These are phyloP conservation scores for Murina feae DNA, from an alignment of 2,113 vertebrate species.

Conservation along the genomic window DNA sequence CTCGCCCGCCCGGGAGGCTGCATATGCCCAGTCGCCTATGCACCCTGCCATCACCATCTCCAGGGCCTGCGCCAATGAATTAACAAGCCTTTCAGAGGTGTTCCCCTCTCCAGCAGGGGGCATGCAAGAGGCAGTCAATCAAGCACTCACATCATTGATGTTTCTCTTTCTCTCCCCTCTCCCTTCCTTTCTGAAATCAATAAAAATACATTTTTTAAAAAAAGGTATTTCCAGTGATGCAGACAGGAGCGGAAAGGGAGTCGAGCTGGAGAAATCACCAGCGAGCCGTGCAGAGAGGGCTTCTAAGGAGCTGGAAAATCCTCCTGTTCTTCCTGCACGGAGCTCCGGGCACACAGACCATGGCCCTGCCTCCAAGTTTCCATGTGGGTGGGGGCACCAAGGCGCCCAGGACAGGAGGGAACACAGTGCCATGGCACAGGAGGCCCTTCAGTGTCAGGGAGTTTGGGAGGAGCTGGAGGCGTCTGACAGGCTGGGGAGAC, in stretches of 20 bases:
- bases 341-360: background rate
- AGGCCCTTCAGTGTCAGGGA: too few species aligned
- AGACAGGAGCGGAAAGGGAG: background rate
- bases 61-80: background rate
- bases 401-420: background rate
- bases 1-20: too few species aligned
- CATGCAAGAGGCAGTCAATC: too few species aligned
- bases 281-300: background rate
- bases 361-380: background rate
- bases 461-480: background rate
- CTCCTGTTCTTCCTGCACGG: rapidly evolving
- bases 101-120: too few species aligned
- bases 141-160: too few species aligned
- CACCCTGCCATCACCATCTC: background rate
- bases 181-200: too few species aligned
- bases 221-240: background rate
- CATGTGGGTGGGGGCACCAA: background rate
- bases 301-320: background rate
- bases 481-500: background rate
- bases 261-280: background rate
- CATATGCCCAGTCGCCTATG: rapidly evolving
- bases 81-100: conserved; percentile 8
- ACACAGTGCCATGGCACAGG: rapidly evolving
- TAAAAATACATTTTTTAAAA: too few species aligned
- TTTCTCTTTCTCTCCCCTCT: too few species aligned